A percentile compares a stretch with the other conserved stretches of the same genome.
phyloP scores from a whole-genome alignment of 1,140 invertebrate genomes.

The Apis laboriosa region DNA sequence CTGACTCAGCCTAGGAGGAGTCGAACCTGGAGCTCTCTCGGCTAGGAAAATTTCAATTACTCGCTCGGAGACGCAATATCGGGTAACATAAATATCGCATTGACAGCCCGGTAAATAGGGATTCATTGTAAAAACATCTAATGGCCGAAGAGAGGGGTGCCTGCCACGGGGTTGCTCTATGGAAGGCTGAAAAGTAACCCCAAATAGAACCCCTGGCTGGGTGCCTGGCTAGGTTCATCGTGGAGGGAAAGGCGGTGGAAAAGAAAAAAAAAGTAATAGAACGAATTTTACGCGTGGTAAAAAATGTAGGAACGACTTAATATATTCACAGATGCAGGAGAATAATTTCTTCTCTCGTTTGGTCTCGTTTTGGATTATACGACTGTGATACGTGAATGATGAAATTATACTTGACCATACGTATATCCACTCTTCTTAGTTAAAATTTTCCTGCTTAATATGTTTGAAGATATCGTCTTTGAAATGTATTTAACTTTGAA shows the following conservation, averaged over 20 bases:
- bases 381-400: too few relatives aligned
- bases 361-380: too few relatives aligned
- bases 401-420: too few relatives aligned
- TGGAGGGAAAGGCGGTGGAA: background rate
- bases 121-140: slow-evolving; percentile 77
- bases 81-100: slow-evolving; percentile 78
- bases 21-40: slow-evolving; percentile 24
- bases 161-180: slow-evolving; percentile 46
- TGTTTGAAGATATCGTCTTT: too few relatives aligned
- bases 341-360: background rate
- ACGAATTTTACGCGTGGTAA: slow-evolving; percentile 44
- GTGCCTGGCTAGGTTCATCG: background rate
- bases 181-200: slow-evolving; percentile 58
- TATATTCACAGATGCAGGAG: background rate
- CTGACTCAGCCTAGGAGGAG: slow-evolving; percentile 66
- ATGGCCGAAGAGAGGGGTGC: slow-evolving; percentile 42
- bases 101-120: slow-evolving; percentile 78
- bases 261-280: slow-evolving; percentile 4
- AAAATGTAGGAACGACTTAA: slow-evolving; percentile 31
- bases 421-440: background rate
- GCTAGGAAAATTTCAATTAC: slow-evolving; percentile 78
- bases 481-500: too few relatives aligned
- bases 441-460: too few relatives aligned
- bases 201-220: slow-evolving; percentile 62
- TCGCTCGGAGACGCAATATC: slow-evolving; percentile 77